These are phyloP conservation scores for Falcunculus frontatus DNA, from an alignment of 2,113 vertebrate genomes.

Conservation along the genomic window DNA sequence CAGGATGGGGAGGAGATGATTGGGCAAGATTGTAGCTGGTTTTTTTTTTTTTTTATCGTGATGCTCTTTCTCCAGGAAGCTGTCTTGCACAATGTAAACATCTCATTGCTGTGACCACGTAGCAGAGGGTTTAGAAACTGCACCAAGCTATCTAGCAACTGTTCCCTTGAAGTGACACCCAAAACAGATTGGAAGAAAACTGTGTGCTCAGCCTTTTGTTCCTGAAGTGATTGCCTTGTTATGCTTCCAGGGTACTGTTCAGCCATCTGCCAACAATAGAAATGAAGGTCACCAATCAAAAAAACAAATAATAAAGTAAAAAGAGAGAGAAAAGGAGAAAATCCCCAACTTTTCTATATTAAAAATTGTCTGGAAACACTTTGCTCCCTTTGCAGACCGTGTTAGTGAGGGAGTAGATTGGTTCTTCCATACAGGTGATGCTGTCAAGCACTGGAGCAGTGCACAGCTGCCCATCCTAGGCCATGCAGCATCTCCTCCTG, in stretches of 20 bases:
- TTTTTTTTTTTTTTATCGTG: background rate
- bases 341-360: background rate
- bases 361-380: background rate
- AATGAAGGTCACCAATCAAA: background rate
- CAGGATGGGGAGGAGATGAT: slow-evolving; percentile 62
- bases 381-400: background rate
- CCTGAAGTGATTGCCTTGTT: slow-evolving; percentile 9
- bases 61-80: slow-evolving; percentile 57
- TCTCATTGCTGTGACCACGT: slow-evolving; percentile 19
- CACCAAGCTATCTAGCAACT: slow-evolving; percentile 46
- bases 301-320: background rate
- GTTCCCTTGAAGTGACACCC: slow-evolving; percentile 46
- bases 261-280: slow-evolving; percentile 34
- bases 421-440: background rate
- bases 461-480: background rate
- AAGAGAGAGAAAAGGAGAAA: background rate
- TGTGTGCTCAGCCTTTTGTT: slow-evolving; percentile 40
- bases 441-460: background rate
- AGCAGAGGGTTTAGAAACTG: slow-evolving; percentile 36
- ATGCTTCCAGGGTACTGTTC: slow-evolving; percentile 21
- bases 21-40: slow-evolving; percentile 60
- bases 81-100: slow-evolving; percentile 57
- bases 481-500: background rate
- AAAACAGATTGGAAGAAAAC: slow-evolving; percentile 50
- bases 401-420: background rate